Evolutionary conservation across 1,140 invertebrate species (phyloP).

Genomic region (Caenorhabditis tropicalis): DNA sequence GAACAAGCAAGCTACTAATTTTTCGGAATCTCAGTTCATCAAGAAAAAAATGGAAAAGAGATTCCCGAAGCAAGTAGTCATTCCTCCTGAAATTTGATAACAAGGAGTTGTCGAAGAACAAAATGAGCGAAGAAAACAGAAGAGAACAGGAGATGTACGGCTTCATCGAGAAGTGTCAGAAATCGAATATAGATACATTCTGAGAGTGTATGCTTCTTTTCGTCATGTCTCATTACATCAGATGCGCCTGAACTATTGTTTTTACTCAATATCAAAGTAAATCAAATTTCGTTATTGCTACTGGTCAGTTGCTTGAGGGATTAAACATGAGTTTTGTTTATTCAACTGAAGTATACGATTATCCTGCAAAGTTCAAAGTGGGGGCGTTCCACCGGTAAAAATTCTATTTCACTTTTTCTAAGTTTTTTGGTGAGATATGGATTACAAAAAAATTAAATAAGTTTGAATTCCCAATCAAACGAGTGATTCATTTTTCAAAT

Average conservation of each 20-base stretch:
- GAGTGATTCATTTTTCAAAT: slow-evolving; percentile 6
- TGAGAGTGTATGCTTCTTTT: background rate
- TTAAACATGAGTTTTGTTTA: background rate
- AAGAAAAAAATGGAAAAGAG: too few species aligned
- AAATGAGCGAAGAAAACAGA: background rate
- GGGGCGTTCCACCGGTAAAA: too few species aligned
- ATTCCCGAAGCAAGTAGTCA: background rate
- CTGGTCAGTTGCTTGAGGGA: background rate
- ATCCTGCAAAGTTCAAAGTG: too few species aligned
- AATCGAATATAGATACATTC: slow-evolving; percentile 29
- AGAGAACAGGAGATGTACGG: background rate
- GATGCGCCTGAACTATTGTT: slow-evolving; percentile 19
- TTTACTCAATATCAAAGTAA: background rate
- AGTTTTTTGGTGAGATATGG: too few species aligned
- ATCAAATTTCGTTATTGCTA: background rate
- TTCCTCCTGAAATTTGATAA: background rate
- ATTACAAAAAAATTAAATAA: too few species aligned
- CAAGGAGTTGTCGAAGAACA: background rate
- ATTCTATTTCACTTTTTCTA: too few species aligned
- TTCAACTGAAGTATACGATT: background rate
- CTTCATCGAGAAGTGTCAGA: slow-evolving; percentile 29
- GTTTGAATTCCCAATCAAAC: background rate
- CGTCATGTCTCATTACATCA: slow-evolving; percentile 31
- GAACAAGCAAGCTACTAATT: too few species aligned
- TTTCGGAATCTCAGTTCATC: too few species aligned